These are phyloP conservation scores for Perca flavescens DNA, from an alignment of 2,113 vertebrate species.

Conservation along the genomic window DNA sequence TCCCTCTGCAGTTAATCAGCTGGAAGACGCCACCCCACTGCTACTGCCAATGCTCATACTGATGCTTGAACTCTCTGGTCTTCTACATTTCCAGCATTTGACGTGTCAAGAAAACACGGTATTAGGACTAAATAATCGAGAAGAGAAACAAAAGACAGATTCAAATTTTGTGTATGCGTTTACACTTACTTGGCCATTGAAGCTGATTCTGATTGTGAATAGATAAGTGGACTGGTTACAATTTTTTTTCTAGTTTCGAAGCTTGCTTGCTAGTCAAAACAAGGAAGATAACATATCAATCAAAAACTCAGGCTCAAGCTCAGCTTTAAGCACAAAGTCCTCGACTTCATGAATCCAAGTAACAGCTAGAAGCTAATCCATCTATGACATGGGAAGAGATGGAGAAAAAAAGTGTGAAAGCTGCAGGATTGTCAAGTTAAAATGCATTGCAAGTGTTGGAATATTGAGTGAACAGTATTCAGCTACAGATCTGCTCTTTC, in stretches of 20 bases:
- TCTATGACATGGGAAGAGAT: neutral
- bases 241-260: neutral
- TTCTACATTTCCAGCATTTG: neutral
- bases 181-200: too few relatives aligned
- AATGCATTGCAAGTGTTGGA: neutral
- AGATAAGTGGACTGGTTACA: neutral
- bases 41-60: neutral
- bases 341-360: neutral
- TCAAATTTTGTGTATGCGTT: too few relatives aligned
- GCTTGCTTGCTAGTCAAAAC: neutral
- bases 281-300: neutral
- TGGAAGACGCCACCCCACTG: neutral
- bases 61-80: neutral
- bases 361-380: neutral
- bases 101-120: neutral
- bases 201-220: neutral
- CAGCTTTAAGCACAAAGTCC: neutral
- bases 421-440: slow-evolving; percentile 13
- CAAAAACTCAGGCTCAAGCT: neutral
- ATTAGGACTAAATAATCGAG: neutral
- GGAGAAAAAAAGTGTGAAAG: neutral
- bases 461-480: slow-evolving; percentile 7
- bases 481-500: slow-evolving; percentile 6
- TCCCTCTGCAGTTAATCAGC: neutral
- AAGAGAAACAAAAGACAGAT: too few relatives aligned